Evolutionary conservation across 2,888 invertebrate species (phyloP).

Genomic region (Cloeon dipterum): DNA sequence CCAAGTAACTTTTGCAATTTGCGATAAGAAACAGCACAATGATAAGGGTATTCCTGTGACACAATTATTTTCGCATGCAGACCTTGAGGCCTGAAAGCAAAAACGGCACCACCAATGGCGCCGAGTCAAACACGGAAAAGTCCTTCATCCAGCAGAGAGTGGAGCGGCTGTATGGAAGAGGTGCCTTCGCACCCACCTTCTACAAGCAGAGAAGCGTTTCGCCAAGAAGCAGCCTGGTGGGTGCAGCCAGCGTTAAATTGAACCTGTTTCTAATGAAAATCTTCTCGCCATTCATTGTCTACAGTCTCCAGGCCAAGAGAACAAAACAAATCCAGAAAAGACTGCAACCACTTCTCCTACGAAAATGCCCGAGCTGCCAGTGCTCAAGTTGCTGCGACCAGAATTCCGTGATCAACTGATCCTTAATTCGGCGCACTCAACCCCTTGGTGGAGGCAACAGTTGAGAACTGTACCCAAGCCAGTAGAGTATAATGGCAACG

Average conservation of each 20-base stretch:
- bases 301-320: too few relatives aligned
- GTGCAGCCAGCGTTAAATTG: too few relatives aligned
- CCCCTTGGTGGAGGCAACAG: background rate
- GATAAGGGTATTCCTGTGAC: too few relatives aligned
- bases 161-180: constrained; percentile 69
- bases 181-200: constrained; percentile 65
- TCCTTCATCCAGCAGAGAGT: constrained; percentile 75
- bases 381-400: constrained; percentile 57
- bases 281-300: too few relatives aligned
- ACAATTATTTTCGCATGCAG: too few relatives aligned
- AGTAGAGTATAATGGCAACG: constrained; percentile 12
- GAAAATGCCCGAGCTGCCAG: constrained; percentile 30
- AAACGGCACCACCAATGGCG: background rate
- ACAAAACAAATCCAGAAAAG: too few relatives aligned
- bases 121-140: constrained; percentile 12
- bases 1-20: too few relatives aligned
- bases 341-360: too few relatives aligned
- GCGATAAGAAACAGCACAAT: too few relatives aligned
- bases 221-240: background rate
- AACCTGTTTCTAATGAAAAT: too few relatives aligned
- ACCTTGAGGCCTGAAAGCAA: too few relatives aligned
- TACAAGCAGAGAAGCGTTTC: constrained; percentile 50
- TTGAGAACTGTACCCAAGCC: too few relatives aligned
- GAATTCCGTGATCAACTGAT: constrained; percentile 54
- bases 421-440: background rate